Percentiles rank a stretch among this genome's conserved stretches.
Conservation (phyloP, 2,113 vertebrate genomes). For the Empidonax alnorum region DNA sequence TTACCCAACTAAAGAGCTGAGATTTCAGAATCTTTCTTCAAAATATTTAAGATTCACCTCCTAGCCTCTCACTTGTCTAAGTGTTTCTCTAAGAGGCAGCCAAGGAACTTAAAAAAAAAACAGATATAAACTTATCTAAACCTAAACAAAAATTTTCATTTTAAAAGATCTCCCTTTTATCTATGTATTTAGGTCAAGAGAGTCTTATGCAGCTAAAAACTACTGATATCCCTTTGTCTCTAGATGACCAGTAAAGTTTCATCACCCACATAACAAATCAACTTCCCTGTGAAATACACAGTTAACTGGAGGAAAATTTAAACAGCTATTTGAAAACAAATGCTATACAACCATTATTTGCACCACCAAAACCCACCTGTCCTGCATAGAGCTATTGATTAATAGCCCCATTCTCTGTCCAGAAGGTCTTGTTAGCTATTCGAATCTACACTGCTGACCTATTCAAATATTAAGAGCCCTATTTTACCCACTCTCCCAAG, state of each 20-base stretch:
- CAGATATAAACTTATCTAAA: background rate
- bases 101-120: background rate
- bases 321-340: background rate
- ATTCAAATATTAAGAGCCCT: background rate
- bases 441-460: background rate
- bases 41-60: background rate
- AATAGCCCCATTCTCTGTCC: background rate
- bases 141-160: background rate
- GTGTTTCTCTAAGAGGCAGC: background rate
- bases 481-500: background rate
- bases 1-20: background rate
- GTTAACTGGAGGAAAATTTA: background rate
- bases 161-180: background rate
- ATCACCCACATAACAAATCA: background rate
- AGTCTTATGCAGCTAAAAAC: background rate
- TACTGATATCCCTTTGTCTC: background rate
- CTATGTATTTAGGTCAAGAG: background rate
- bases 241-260: background rate
- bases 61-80: background rate
- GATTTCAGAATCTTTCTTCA: background rate
- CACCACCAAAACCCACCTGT: background rate
- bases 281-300: background rate
- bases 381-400: background rate
- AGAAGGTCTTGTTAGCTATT: background rate
- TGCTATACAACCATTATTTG: background rate